phyloP scores from a whole-genome alignment of 2,113 vertebrate genomes.

The Callospermophilus lateralis region DNA sequence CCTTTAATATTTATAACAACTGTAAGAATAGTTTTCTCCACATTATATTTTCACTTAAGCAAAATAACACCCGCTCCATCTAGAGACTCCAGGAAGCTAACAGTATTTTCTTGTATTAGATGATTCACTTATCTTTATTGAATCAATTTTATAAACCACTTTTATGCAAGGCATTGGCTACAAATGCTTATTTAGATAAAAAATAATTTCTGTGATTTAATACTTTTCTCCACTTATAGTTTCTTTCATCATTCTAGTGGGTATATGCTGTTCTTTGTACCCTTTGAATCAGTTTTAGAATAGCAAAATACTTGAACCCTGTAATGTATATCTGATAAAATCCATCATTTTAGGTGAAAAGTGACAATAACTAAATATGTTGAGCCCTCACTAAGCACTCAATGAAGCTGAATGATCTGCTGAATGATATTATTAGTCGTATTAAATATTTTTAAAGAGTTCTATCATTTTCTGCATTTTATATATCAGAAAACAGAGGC shows the following conservation, averaged over 20 bases:
- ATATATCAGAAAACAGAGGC: background rate
- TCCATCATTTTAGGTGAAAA: background rate
- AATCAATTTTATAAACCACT: background rate
- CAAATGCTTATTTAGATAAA: background rate
- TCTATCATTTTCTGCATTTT: background rate
- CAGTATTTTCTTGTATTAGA: background rate
- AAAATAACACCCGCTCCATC: background rate
- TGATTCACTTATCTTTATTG: background rate
- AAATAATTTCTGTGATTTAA: constrained; percentile 11
- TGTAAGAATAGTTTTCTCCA: constrained; percentile 46
- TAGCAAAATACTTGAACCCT: background rate
- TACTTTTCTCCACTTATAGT: background rate
- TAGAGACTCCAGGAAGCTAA: background rate
- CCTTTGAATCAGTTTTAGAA: background rate
- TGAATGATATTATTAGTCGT: background rate
- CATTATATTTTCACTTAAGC: constrained; percentile 6
- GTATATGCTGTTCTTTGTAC: background rate
- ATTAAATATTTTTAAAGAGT: background rate
- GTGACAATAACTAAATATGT: background rate
- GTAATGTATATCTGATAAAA: background rate
- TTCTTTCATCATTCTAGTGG: background rate
- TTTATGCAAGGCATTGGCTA: background rate
- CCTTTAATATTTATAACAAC: constrained; percentile 62
- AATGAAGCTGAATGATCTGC: background rate
- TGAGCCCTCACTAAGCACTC: background rate